These are phyloP conservation scores for Liodrosophila aerea DNA, from an alignment of 2,888 invertebrate genomes.

Conservation along the genomic window DNA sequence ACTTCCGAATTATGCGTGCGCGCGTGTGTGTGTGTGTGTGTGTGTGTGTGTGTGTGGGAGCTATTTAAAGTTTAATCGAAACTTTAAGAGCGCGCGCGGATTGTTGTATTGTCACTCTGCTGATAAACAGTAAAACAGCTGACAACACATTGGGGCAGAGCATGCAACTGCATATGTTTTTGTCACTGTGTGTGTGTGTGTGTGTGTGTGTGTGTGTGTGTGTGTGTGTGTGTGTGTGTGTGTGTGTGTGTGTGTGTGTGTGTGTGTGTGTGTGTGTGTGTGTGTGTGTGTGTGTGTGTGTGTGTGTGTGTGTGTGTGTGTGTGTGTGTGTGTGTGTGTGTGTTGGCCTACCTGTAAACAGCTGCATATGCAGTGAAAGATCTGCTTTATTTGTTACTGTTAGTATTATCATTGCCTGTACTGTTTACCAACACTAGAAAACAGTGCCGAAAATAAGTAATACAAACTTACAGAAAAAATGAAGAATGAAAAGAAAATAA, in stretches of 20 bases:
- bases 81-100: conserved; percentile 9
- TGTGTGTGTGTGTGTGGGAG: neutral
- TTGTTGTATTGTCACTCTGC: conserved; percentile 20
- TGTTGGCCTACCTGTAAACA: conserved; percentile 60
- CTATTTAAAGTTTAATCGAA: conserved; percentile 35
- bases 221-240: too few relatives aligned
- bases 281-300: conserved; percentile 3
- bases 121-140: conserved; percentile 50
- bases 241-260: too few relatives aligned
- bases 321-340: too few relatives aligned
- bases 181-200: conserved; percentile 4
- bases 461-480: neutral
- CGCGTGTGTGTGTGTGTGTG: neutral
- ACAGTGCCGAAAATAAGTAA: conserved; percentile 46
- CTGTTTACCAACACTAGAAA: conserved; percentile 26
- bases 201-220: too few relatives aligned
- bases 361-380: conserved; percentile 49
- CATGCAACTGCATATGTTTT: neutral
- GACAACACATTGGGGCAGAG: conserved; percentile 21
- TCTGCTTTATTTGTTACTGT: conserved; percentile 3
- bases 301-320: too few relatives aligned
- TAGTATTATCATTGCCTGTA: too few relatives aligned
- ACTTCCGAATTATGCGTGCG: neutral
- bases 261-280: neutral
- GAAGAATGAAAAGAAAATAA: neutral